Evolutionary conservation across 1,140 invertebrate species (phyloP), one percentile per base, ranked within the genome.

Genomic region (Himalopsyche phryganea): DNA sequence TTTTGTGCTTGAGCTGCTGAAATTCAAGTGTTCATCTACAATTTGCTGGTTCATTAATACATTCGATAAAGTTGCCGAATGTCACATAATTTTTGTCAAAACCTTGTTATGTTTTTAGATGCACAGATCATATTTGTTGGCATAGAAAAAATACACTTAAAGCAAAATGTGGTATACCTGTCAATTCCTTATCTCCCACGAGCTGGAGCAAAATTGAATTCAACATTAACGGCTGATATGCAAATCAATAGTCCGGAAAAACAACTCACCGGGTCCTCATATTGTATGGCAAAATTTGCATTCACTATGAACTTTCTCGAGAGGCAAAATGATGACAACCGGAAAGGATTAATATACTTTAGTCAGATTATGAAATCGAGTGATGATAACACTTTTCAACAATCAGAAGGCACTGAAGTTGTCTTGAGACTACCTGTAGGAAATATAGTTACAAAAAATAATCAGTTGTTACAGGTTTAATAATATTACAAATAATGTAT

Each of bases 111-210:
- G 11, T 23, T 62, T 63, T 38, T 33, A 59, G 61, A 63, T 59
- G 44, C 36, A 17, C 46, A 56, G 42, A 36, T 58, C 9, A 35
- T 59, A 20, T 59, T 58, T 5, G 14, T 53, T 11, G 48, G 61
- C 20, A 33, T 63, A 28, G 61, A 63, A 42, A 63, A 28, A 19
- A 48, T 52, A 11, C 42, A 48, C 36, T 19, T 52, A 11, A 51
- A 52, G 35, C 51, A 46, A 18, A 56, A 51, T 42, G 28, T 41
- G 13, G 47, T 14, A 17, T 44, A 20, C 17, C 33, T 51, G 20
- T 50, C 23, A n/a, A 46, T 63, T 19, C 61, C 61, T 18, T 63
- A 63, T 51, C 36, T 13, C 36, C 36, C 46, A 32, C 20, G 46
- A 17, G 40, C 51, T 9, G 52, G 36, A 9, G 36, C 19, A 7